phyloP scores from a whole-genome alignment of 2,113 vertebrate genomes.

The Carlito syrichta region DNA sequence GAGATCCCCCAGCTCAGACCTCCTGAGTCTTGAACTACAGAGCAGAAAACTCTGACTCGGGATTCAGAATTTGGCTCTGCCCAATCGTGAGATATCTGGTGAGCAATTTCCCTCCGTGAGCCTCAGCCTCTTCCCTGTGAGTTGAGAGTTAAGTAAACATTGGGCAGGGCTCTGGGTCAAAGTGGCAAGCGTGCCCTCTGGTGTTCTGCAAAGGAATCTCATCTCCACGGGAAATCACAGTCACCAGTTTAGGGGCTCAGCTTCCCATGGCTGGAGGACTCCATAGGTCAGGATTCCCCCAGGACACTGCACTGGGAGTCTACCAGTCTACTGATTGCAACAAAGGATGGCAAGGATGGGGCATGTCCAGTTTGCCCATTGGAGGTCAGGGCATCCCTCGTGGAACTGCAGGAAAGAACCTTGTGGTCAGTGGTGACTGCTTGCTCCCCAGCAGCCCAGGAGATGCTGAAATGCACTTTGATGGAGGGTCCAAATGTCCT shows the following conservation, averaged over 20 bases:
- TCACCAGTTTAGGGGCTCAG: neutral
- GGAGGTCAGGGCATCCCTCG: neutral
- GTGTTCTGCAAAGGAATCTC: neutral
- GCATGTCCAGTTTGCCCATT: neutral
- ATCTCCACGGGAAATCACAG: neutral
- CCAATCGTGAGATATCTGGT: neutral
- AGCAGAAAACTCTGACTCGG: neutral
- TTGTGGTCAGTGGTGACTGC: neutral
- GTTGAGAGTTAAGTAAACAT: neutral
- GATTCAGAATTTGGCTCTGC: neutral
- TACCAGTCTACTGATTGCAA: neutral
- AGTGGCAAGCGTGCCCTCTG: constrained; percentile 28
- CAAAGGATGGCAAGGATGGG: neutral
- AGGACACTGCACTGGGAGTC: neutral
- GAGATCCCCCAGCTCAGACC: neutral
- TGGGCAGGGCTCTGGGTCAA: neutral
- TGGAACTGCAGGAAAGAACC: neutral
- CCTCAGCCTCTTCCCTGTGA: neutral
- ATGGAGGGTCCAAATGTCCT: neutral
- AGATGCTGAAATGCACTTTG: neutral
- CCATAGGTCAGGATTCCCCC: neutral
- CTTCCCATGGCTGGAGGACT: neutral
- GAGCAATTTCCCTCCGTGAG: neutral
- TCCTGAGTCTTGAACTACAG: neutral
- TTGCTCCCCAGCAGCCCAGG: neutral